Evolutionary conservation across 2,797 vertebrate species (phyloP).

Genomic region (Clarias pachynema): DNA sequence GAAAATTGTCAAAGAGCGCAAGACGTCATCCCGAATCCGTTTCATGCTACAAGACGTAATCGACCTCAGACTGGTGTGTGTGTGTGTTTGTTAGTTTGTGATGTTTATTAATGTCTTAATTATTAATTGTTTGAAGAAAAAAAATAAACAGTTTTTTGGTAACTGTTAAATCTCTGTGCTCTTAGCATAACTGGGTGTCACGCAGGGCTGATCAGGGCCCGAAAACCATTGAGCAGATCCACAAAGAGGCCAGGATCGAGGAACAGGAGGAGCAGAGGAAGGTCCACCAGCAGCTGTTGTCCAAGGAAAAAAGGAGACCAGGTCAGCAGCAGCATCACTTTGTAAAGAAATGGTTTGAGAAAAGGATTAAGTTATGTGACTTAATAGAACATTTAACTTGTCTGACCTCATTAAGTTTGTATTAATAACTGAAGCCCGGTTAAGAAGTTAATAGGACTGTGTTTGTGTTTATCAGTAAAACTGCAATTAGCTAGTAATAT

Average conservation of each 20-base stretch:
- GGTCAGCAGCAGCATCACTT: slow-evolving; percentile 72
- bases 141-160: background rate
- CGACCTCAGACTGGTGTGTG: slow-evolving; percentile 88
- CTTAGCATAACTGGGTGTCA: slow-evolving; percentile 94
- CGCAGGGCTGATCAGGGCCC: slow-evolving; percentile 95
- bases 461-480: background rate
- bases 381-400: too few species aligned
- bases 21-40: slow-evolving; percentile 95
- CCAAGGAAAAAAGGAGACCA: slow-evolving; percentile 90
- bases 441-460: background rate
- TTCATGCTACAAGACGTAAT: slow-evolving; percentile 98
- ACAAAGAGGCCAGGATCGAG: slow-evolving; percentile 97
- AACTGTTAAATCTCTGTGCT: background rate
- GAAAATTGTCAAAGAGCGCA: slow-evolving; percentile 98
- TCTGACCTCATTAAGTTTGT: background rate
- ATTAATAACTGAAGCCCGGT: background rate
- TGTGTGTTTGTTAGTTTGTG: background rate
- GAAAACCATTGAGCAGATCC: slow-evolving; percentile 98
- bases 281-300: slow-evolving; percentile 93
- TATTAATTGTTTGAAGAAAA: background rate
- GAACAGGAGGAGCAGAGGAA: slow-evolving; percentile 97
- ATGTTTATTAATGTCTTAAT: background rate
- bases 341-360: background rate
- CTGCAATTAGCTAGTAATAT: background rate
- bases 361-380: background rate